Conservation (phyloP, 2,888 invertebrate species). For the Pterostichus madidus region DNA sequence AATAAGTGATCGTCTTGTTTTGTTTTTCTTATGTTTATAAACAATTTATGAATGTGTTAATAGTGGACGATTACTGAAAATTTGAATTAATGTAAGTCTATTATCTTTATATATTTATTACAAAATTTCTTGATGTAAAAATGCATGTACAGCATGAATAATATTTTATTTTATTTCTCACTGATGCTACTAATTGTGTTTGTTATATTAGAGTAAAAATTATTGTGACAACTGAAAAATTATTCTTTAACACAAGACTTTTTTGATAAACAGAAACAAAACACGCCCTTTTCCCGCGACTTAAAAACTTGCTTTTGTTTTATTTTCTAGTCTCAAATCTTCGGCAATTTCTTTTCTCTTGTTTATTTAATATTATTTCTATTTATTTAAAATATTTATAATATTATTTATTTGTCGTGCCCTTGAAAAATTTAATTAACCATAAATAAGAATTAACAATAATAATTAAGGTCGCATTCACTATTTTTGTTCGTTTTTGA, state of each 20-base stretch:
- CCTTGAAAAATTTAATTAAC: no score
- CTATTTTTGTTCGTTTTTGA: no score
- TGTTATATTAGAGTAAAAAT: background rate
- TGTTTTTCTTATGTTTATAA: conserved; percentile 20
- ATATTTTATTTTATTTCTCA: background rate
- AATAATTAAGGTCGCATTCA: no score
- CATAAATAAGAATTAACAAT: no score
- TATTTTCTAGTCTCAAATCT: conserved; percentile 16
- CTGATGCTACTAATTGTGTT: background rate
- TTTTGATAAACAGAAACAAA: conserved; percentile 32
- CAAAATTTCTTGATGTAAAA: background rate
- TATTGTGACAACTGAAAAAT: no score
- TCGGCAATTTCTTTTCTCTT: background rate
- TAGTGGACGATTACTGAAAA: conserved; percentile 1
- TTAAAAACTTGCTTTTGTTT: conserved; percentile 2
- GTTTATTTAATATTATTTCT: background rate
- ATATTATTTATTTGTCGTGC: background rate
- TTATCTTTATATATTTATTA: conserved; percentile 1
- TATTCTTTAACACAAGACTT: background rate
- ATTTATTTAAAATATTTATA: background rate
- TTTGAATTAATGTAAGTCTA: conserved; percentile 3
- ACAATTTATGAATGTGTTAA: conserved; percentile 22
- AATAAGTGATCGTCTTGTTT: background rate
- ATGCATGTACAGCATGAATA: background rate
- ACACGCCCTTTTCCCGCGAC: conserved; percentile 47